Conservation (phyloP, 1,140 invertebrate species). For the Papilio polytes region DNA sequence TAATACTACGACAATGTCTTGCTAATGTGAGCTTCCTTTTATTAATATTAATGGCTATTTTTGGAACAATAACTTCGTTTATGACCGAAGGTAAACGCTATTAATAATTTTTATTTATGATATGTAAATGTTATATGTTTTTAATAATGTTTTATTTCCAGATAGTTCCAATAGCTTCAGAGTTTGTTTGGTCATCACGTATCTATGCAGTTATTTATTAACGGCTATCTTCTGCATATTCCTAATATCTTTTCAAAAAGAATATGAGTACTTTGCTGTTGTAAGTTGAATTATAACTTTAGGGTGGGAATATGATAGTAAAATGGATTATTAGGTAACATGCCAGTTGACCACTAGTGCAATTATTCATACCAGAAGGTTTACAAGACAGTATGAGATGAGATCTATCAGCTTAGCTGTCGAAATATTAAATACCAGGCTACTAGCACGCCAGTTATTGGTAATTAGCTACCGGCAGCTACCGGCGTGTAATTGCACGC, state of each 20-base stretch:
- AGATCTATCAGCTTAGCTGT: too few species aligned
- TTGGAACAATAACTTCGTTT: constrained; percentile 71
- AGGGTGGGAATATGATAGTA: too few species aligned
- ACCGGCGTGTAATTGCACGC: too few species aligned
- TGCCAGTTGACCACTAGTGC: too few species aligned
- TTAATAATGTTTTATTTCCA: constrained; percentile 49
- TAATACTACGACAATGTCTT: constrained; percentile 72
- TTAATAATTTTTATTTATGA: constrained; percentile 29
- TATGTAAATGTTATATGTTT: constrained; percentile 2
- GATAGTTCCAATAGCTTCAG: constrained; percentile 65
- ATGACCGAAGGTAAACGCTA: constrained; percentile 66
- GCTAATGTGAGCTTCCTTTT: constrained; percentile 77
- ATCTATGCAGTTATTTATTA: constrained; percentile 70
- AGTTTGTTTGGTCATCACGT: constrained; percentile 65
- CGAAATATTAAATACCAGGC: too few species aligned
- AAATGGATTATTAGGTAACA: too few species aligned
- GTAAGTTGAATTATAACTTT: constrained; percentile 50
- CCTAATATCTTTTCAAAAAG: constrained; percentile 75
- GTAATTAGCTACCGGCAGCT: too few species aligned
- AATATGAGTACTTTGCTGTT: constrained; percentile 76
- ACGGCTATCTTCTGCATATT: constrained; percentile 74
- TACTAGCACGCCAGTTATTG: too few species aligned
- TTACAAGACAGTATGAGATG: too few species aligned
- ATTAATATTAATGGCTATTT: constrained; percentile 72
- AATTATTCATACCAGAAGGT: too few species aligned